phyloP scores from a whole-genome alignment of 2,797 vertebrate genomes.

The Tympanoctomys barrerae region DNA sequence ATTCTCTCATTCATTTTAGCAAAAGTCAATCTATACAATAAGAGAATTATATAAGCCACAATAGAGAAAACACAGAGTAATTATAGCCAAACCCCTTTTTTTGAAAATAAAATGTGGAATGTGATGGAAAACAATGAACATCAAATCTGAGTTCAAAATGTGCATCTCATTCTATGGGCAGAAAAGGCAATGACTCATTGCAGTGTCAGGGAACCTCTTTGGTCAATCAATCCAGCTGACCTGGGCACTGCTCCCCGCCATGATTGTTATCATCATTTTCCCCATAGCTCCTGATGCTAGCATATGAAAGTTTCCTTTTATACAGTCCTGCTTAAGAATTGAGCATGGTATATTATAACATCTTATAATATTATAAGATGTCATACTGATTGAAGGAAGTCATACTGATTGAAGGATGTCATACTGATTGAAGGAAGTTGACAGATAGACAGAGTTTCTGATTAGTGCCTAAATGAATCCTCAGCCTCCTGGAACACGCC shows the following conservation, averaged over 20 bases:
- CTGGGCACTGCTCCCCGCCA: constrained; percentile 6
- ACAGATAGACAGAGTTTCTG: background rate
- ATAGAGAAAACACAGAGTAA: background rate
- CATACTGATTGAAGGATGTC: no score
- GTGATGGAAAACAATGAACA: background rate
- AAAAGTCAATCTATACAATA: background rate
- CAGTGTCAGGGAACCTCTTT: background rate
- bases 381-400: no score
- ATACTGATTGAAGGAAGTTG: background rate
- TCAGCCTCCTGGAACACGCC: background rate
- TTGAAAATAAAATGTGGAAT: background rate
- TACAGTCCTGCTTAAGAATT: background rate
- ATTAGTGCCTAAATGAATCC: background rate
- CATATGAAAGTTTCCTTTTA: background rate
- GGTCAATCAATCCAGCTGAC: background rate
- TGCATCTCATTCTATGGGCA: background rate
- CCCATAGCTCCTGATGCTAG: background rate
- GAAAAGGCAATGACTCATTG: background rate
- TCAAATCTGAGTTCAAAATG: background rate
- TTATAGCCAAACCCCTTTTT: background rate
- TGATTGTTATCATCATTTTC: background rate
- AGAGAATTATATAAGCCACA: background rate
- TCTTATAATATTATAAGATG: no score
- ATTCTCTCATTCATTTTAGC: background rate
- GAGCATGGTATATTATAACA: background rate